These are phyloP conservation scores for Pristiophorus japonicus DNA, from an alignment of 2,113 vertebrate genomes.

Conservation along the genomic window DNA sequence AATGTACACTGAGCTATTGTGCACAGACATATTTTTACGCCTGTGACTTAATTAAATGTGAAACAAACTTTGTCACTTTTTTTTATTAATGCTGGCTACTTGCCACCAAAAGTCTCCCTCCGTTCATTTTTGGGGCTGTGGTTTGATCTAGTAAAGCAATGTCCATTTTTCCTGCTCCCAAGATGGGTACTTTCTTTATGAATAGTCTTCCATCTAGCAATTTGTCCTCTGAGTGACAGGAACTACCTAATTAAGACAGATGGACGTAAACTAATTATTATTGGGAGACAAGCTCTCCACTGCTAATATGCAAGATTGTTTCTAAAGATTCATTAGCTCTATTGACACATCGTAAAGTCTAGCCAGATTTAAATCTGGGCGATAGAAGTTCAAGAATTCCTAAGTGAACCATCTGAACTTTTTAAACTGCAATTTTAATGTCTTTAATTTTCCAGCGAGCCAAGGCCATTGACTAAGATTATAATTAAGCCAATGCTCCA, in stretches of 20 bases:
- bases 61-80: background rate
- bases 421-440: background rate
- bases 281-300: background rate
- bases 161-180: background rate
- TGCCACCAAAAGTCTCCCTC: background rate
- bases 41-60: background rate
- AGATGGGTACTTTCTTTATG: too few relatives aligned
- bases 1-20: background rate
- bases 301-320: background rate
- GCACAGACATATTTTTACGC: background rate
- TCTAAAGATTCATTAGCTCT: background rate
- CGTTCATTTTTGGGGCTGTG: background rate
- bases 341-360: background rate
- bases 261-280: too few relatives aligned
- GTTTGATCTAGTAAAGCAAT: background rate
- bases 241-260: too few relatives aligned
- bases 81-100: background rate
- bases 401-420: background rate
- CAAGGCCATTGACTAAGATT: background rate
- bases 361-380: too few relatives aligned
- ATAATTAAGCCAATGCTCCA: background rate
- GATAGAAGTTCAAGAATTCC: background rate
- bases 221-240: too few relatives aligned
- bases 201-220: too few relatives aligned
- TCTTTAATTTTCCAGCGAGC: background rate